These are phyloP conservation scores for Armadillidium nasatum DNA, from an alignment of 1,140 invertebrate species.

Conservation along the genomic window DNA sequence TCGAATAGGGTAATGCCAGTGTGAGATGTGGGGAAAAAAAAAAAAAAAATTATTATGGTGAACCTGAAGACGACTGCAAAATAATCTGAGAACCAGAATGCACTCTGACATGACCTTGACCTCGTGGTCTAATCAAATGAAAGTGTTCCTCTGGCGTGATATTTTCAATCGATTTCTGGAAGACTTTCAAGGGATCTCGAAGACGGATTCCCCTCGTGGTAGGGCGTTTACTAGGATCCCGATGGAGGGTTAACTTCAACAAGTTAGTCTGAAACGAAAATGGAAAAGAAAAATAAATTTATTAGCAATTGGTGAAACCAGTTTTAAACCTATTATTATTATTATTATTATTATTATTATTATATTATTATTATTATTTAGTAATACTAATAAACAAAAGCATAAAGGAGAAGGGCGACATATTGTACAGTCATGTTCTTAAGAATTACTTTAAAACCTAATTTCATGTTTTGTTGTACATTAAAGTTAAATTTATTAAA, in stretches of 20 bases:
- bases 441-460: too few species aligned
- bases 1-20: too few species aligned
- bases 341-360: not conserved
- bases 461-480: too few species aligned
- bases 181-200: not conserved
- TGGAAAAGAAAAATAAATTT: not conserved
- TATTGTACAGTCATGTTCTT: not conserved
- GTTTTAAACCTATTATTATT: not conserved
- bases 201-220: slow-evolving; percentile 29
- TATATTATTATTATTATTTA: not conserved
- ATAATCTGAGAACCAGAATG: not conserved
- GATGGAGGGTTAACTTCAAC: slow-evolving; percentile 24
- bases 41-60: too few species aligned
- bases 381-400: not conserved
- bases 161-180: slow-evolving; percentile 15
- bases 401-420: not conserved
- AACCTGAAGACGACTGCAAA: too few species aligned
- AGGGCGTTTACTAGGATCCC: slow-evolving; percentile 24
- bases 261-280: slow-evolving; percentile 8
- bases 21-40: too few species aligned
- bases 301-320: not conserved
- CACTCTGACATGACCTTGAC: not conserved
- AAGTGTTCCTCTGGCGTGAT: not conserved
- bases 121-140: not conserved
- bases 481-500: too few species aligned